Evolutionary conservation across 1,140 invertebrate genomes (phyloP).

Genomic region (Pseudomyrmex gracilis): DNA sequence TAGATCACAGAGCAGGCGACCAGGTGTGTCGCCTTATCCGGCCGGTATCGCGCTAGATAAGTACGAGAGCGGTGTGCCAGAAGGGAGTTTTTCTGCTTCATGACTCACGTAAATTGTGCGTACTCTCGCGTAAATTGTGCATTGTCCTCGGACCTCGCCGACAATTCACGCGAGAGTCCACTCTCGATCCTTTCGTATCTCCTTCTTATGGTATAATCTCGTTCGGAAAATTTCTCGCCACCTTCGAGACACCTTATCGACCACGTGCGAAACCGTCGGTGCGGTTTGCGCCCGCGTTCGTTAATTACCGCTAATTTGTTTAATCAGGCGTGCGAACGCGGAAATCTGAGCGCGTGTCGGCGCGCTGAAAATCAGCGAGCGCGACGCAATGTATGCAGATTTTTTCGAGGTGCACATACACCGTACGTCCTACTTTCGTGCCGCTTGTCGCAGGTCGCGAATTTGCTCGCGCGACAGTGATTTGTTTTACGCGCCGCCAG

Average conservation of each 20-base stretch:
- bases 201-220: not conserved
- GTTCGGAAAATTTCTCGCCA: not conserved
- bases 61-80: constrained; percentile 68
- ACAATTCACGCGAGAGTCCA: constrained; percentile 8
- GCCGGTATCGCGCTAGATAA: constrained; percentile 77
- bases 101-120: constrained; percentile 69
- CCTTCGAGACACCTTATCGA: not conserved
- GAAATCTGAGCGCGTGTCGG: constrained; percentile 1
- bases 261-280: not conserved
- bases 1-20: constrained; percentile 73
- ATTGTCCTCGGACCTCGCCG: constrained; percentile 31
- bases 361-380: constrained; percentile 43
- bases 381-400: constrained; percentile 49
- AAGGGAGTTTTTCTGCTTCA: constrained; percentile 71
- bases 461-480: constrained; percentile 70
- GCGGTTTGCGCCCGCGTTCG: constrained; percentile 5
- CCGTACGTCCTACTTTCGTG: constrained; percentile 70
- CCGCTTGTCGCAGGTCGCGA: constrained; percentile 72
- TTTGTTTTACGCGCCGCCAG: constrained; percentile 75
- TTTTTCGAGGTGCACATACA: constrained; percentile 62
- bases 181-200: constrained; percentile 3
- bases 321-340: constrained; percentile 33
- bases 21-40: constrained; percentile 78
- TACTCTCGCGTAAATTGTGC: constrained; percentile 56
- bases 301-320: constrained; percentile 60